These are phyloP conservation scores for Biston betularia DNA, from an alignment of 2,888 invertebrate species.

Conservation along the genomic window DNA sequence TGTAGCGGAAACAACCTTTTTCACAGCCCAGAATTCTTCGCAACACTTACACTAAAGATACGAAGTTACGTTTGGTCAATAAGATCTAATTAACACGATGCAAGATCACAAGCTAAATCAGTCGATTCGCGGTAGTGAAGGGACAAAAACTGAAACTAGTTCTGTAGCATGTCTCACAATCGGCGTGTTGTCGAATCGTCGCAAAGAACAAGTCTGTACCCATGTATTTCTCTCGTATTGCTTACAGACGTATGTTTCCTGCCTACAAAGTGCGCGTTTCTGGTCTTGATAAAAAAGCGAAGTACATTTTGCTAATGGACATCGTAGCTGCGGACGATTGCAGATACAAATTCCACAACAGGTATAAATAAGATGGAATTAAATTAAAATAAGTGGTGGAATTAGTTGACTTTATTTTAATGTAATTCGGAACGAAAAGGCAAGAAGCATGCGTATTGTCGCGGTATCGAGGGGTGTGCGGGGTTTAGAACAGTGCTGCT, in stretches of 20 bases:
- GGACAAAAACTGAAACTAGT: constrained; percentile 77
- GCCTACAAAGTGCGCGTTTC: constrained; percentile 98
- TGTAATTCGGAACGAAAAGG: constrained; percentile 83
- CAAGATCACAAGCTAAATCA: constrained; percentile 82
- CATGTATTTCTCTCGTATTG: constrained; percentile 86
- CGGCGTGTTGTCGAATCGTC: constrained; percentile 83
- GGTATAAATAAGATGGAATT: constrained; percentile 88
- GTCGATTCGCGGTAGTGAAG: constrained; percentile 63
- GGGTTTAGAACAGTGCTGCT: constrained; percentile 42
- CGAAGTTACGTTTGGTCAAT: constrained; percentile 29
- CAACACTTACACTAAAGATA: constrained; percentile 49
- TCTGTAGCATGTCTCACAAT: constrained; percentile 80
- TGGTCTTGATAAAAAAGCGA: constrained; percentile 98
- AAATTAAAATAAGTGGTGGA: constrained; percentile 79
- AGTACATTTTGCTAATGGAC: constrained; percentile 99
- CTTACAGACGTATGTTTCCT: constrained; percentile 98
- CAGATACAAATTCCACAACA: constrained; percentile 97
- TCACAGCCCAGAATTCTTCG: constrained; percentile 65
- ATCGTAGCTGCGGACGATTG: constrained; percentile 98
- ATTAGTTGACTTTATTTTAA: constrained; percentile 79
- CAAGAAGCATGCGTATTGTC: constrained; percentile 89
- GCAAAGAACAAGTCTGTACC: constrained; percentile 81
- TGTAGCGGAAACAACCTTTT: constrained; percentile 70
- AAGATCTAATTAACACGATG: constrained; percentile 67
- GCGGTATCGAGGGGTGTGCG: constrained; percentile 73